phyloP scores from a whole-genome alignment of 2,113 vertebrate genomes.

The Ameiurus melas region DNA sequence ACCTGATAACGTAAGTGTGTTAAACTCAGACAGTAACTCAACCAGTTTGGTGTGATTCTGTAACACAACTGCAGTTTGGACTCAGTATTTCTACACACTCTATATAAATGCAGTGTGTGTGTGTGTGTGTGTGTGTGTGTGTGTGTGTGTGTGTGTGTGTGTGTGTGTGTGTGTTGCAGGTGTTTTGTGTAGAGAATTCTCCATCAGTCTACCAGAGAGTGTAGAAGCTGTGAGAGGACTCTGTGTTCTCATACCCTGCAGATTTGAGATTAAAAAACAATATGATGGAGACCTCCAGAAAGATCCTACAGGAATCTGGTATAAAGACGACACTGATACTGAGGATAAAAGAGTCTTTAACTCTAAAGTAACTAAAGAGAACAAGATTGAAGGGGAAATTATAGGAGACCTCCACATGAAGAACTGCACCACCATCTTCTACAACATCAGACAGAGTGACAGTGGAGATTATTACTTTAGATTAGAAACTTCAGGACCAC shows the following conservation, averaged over 20 bases:
- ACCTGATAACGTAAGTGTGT: too few relatives aligned
- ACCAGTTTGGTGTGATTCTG: too few relatives aligned
- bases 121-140: too few relatives aligned
- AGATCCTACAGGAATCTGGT: conserved; percentile 20
- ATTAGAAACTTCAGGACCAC: neutral
- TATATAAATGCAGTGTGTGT: too few relatives aligned
- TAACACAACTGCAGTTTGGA: too few relatives aligned
- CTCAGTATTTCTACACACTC: too few relatives aligned
- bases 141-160: too few relatives aligned
- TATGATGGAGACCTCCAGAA: too few relatives aligned
- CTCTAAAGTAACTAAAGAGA: neutral
- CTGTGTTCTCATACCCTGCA: conserved; percentile 41
- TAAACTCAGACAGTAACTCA: too few relatives aligned
- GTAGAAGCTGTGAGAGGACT: conserved; percentile 32
- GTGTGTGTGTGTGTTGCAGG: neutral
- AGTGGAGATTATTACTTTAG: conserved; percentile 13
- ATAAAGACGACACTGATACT: neutral
- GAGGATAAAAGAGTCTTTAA: neutral
- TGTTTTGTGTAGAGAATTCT: neutral
- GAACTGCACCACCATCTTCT: conserved; percentile 32
- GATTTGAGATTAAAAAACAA: too few relatives aligned
- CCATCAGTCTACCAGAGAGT: neutral
- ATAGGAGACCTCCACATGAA: neutral
- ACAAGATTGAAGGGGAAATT: neutral
- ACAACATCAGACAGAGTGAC: neutral